Evolutionary conservation across 2,113 vertebrate species (phyloP).

Genomic region (Pedionomus torquatus): DNA sequence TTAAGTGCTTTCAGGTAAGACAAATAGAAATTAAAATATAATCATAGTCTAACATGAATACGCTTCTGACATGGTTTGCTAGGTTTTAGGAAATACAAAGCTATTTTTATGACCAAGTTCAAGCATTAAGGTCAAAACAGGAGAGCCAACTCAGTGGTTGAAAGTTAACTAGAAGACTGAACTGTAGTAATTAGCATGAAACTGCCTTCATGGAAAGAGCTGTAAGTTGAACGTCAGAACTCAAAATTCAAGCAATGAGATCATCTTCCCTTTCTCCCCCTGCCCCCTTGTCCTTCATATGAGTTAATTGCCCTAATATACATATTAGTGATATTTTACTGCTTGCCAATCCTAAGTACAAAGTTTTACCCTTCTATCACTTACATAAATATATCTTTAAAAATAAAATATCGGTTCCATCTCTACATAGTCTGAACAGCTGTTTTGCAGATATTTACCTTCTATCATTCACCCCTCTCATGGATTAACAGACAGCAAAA

Average conservation of each 20-base stretch:
- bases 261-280: not conserved
- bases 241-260: not conserved
- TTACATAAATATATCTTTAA: not conserved
- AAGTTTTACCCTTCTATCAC: not conserved
- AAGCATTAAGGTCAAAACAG: not conserved
- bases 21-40: not conserved
- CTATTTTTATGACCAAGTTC: not conserved
- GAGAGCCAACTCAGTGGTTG: not conserved
- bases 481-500: not conserved
- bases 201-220: not conserved
- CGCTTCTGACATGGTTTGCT: not conserved
- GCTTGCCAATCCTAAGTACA: not conserved
- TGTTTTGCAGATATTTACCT: not conserved
- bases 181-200: not conserved
- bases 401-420: not conserved
- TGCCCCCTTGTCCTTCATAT: not conserved
- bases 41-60: not conserved
- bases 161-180: not conserved
- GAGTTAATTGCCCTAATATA: not conserved
- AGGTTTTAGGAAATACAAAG: not conserved
- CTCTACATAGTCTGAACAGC: not conserved
- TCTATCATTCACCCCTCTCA: not conserved
- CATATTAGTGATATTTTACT: not conserved
- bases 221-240: not conserved
- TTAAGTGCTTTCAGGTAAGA: not conserved